phyloP scores from a whole-genome alignment of 1,140 invertebrate species.

The Sogatella furcifera region DNA sequence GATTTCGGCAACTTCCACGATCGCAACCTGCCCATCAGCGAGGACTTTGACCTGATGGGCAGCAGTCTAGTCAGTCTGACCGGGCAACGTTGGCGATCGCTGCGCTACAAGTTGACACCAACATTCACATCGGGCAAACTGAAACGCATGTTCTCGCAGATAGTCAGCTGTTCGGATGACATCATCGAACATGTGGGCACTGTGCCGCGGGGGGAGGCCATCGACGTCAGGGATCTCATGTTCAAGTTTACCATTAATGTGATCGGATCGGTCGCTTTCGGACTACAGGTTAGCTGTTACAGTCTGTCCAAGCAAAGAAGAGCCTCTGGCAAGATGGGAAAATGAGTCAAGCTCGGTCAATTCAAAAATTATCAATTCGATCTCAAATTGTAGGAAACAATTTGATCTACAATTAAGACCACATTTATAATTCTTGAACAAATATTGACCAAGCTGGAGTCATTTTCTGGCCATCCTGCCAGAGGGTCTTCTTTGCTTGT shows the following conservation, averaged over 20 bases:
- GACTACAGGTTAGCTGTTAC: conserved; percentile 9
- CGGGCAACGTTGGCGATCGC: neutral
- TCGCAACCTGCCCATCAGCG: neutral
- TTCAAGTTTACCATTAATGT: conserved; percentile 22
- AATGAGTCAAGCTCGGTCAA: too few species aligned
- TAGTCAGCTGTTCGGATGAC: conserved; percentile 33
- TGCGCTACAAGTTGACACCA: conserved; percentile 38
- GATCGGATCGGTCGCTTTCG: conserved; percentile 31
- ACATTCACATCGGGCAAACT: conserved; percentile 45
- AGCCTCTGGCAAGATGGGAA: too few species aligned
- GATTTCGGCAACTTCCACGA: neutral
- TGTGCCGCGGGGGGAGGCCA: neutral
- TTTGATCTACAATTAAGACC: too few species aligned
- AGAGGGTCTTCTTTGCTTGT: too few species aligned
- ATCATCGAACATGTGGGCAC: conserved; percentile 14
- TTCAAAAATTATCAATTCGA: too few species aligned
- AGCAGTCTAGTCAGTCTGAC: neutral
- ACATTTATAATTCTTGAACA: too few species aligned
- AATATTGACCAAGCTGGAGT: too few species aligned
- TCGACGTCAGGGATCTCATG: neutral
- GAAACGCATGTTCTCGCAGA: conserved; percentile 39
- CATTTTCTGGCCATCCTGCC: too few species aligned
- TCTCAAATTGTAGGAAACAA: too few species aligned
- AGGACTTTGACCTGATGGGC: neutral
- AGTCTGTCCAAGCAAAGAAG: too few species aligned